These are phyloP conservation scores for Zosterops pallidus DNA, from an alignment of 2,113 vertebrate genomes.

Conservation along the genomic window DNA sequence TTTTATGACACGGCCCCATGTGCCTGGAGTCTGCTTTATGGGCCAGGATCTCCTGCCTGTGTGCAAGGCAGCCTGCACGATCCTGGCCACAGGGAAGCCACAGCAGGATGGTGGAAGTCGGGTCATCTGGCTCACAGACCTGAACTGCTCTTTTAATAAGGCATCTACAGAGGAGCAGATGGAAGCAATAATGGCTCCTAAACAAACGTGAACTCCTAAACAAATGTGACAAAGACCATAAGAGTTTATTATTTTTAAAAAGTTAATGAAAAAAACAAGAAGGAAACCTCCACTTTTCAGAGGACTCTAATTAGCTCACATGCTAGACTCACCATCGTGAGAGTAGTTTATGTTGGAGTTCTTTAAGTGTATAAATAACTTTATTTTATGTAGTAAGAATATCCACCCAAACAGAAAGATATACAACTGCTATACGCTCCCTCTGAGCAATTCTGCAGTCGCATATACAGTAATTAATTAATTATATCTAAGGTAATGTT, in stretches of 20 bases:
- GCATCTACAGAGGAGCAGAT: conserved; percentile 55
- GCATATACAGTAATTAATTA: conserved; percentile 68
- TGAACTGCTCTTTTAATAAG: conserved; percentile 63
- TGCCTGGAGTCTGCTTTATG: not conserved
- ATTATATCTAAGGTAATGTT: conserved; percentile 67
- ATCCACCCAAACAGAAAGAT: conserved; percentile 66
- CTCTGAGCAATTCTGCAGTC: conserved; percentile 71
- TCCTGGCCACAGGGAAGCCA: not conserved
- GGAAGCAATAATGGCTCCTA: conserved; percentile 68
- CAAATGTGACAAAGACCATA: conserved; percentile 67
- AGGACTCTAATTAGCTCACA: conserved; percentile 58
- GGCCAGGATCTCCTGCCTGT: not conserved
- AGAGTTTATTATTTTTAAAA: conserved; percentile 69
- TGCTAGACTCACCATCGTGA: conserved; percentile 33
- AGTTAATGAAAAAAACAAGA: conserved; percentile 47
- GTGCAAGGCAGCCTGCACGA: not conserved
- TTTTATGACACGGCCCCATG: not conserved
- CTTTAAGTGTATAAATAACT: conserved; percentile 45
- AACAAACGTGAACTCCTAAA: conserved; percentile 52
- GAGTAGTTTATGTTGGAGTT: conserved; percentile 39
- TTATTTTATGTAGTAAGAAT: not conserved
- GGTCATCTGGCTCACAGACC: conserved; percentile 59
- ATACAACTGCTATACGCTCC: conserved; percentile 63
- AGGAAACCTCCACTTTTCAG: conserved; percentile 67
- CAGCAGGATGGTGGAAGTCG: not conserved